phyloP scores from a whole-genome alignment of 2,797 vertebrate genomes.

The Anas flavirostris region DNA sequence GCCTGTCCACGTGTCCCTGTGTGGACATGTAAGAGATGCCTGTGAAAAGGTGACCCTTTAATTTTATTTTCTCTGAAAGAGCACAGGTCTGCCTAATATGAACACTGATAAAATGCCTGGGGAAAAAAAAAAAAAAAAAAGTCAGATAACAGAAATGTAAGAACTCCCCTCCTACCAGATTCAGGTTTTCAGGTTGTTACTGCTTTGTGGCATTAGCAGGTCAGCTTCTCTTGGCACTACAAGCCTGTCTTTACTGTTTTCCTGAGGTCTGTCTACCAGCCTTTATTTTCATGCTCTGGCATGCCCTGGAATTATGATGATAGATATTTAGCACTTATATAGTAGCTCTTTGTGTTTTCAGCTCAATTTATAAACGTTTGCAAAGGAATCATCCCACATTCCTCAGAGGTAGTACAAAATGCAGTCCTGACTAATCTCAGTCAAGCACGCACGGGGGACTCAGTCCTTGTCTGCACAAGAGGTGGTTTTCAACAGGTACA shows the following conservation, averaged over 20 bases:
- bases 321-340: not conserved
- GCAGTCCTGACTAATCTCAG: not conserved
- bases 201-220: not conserved
- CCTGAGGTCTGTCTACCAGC: not conserved
- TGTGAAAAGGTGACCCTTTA: not conserved
- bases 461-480: not conserved
- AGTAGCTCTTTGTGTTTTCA: not conserved
- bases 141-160: not conserved
- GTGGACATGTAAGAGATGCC: not conserved
- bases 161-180: not conserved
- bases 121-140: not conserved
- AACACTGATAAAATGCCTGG: not conserved
- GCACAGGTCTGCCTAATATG: rapidly evolving
- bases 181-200: not conserved
- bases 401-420: not conserved
- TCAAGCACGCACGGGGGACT: rapidly evolving
- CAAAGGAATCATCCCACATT: not conserved
- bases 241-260: not conserved
- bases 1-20: not conserved
- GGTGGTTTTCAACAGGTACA: not conserved
- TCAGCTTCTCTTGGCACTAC: not conserved
- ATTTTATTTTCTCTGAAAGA: not conserved
- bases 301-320: not conserved
- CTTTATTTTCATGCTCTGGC: not conserved
- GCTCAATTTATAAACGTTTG: not conserved